Conservation (phyloP, 2,113 vertebrate genomes). For the Lagopus leucura region DNA sequence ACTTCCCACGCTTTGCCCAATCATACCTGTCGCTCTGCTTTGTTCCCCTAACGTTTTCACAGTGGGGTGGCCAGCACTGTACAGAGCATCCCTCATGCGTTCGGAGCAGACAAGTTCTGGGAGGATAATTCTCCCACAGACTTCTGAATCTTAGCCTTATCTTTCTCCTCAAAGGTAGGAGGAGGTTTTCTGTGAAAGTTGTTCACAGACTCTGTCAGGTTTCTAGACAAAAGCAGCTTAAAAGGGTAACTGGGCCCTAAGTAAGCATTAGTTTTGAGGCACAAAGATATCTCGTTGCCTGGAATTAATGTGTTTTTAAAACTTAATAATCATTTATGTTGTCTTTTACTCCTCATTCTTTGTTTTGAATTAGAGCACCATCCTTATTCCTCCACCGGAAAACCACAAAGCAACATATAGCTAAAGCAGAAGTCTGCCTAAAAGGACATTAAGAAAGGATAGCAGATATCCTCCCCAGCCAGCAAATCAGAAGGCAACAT, state of each 20-base stretch:
- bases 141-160: neutral
- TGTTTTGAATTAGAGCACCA: neutral
- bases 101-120: neutral
- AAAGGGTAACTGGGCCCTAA: neutral
- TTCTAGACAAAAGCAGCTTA: neutral
- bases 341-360: neutral
- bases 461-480: neutral
- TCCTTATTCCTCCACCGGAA: neutral
- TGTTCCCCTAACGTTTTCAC: constrained; percentile 6
- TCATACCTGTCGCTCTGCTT: neutral
- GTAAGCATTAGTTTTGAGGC: neutral
- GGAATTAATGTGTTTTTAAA: neutral
- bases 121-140: neutral
- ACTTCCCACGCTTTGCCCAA: neutral
- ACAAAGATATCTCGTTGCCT: neutral
- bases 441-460: neutral
- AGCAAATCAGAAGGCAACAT: neutral
- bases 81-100: neutral
- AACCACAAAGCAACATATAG: neutral
- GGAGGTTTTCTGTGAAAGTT: neutral
- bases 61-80: neutral
- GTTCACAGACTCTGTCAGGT: neutral
- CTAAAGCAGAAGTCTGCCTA: constrained; percentile 3
- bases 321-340: neutral
- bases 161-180: neutral